A percentile compares a stretch with the other conserved stretches of the same genome.
Conservation (phyloP, 2,113 vertebrate genomes). For the Nycticryphes semicollaris region DNA sequence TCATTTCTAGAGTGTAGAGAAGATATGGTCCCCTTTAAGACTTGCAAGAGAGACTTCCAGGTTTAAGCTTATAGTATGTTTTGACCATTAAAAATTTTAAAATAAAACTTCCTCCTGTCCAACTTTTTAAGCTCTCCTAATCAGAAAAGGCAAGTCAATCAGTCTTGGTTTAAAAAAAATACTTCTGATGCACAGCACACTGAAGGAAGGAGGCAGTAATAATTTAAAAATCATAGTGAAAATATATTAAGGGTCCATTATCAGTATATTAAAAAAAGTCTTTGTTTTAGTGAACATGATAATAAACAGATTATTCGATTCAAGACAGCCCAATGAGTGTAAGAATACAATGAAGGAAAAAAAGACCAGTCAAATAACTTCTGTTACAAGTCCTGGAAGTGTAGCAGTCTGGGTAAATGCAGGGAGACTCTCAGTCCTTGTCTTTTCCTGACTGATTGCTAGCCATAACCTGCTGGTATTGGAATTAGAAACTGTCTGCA, state of each 20-base stretch:
- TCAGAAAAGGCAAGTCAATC: not conserved
- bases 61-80: not conserved
- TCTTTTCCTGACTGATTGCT: constrained; percentile 12
- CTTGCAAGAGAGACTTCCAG: not conserved
- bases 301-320: not conserved
- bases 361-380: not conserved
- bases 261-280: not conserved
- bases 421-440: not conserved
- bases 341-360: not conserved
- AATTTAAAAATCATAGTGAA: not conserved
- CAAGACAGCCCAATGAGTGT: not conserved
- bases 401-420: not conserved
- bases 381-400: not conserved
- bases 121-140: not conserved
- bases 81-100: not conserved
- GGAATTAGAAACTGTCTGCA: constrained; percentile 54
- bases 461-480: constrained; percentile 56
- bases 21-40: not conserved
- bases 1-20: not conserved
- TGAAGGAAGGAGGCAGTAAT: not conserved
- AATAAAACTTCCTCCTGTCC: not conserved
- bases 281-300: not conserved
- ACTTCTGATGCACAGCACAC: not conserved
- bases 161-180: not conserved
- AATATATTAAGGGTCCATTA: not conserved